Evolutionary conservation across 2,888 invertebrate genomes (phyloP).

Genomic region (Mechanitis mazaeus): DNA sequence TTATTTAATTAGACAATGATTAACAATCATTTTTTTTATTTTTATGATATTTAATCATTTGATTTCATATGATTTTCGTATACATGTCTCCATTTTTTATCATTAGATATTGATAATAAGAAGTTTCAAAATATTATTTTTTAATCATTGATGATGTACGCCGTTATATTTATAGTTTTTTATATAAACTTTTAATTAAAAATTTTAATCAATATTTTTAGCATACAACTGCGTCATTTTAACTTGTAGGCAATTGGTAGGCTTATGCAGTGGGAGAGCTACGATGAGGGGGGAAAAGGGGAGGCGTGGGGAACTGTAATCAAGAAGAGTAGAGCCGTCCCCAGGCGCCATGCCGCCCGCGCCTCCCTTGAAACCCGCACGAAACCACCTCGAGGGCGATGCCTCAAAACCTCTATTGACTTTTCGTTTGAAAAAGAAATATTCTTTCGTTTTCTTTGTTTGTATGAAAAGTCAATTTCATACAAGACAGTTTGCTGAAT

Average conservation of each 20-base stretch:
- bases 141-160: no score
- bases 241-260: conserved; percentile 40
- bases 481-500: conserved; percentile 31
- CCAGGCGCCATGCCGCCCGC: conserved; percentile 49
- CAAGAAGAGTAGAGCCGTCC: conserved; percentile 77
- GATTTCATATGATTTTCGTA: no score
- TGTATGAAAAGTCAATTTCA: conserved; percentile 57
- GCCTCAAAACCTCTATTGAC: conserved; percentile 74
- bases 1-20: no score
- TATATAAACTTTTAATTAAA: not conserved
- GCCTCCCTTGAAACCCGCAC: conserved; percentile 41
- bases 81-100: no score
- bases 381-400: conserved; percentile 64
- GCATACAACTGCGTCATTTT: conserved; percentile 26
- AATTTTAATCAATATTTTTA: conserved; percentile 12
- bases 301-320: conserved; percentile 65
- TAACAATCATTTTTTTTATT: no score
- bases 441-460: conserved; percentile 65
- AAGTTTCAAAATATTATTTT: no score
- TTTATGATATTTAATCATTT: no score
- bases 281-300: conserved; percentile 34
- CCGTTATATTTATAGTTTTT: not conserved
- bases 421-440: conserved; percentile 63
- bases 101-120: no score
- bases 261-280: conserved; percentile 54